Evolutionary conservation across 2,113 vertebrate genomes (phyloP).

Genomic region (Sorex araneus): DNA sequence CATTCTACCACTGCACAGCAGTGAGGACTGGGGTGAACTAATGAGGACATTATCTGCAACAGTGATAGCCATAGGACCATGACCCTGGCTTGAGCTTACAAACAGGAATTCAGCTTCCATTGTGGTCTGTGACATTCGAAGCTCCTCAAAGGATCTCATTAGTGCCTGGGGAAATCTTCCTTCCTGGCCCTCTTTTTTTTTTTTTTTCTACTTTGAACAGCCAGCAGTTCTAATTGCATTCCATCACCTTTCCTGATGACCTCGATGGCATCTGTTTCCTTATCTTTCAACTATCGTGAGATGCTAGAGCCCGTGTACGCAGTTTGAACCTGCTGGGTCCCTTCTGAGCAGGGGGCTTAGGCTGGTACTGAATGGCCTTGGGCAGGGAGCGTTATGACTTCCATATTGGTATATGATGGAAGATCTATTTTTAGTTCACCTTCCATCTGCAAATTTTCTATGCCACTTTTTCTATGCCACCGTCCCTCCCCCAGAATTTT

Average conservation of each 20-base stretch:
- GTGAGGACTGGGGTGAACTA: background rate
- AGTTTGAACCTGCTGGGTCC: background rate
- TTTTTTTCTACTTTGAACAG: slow-evolving; percentile 14
- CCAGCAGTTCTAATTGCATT: slow-evolving; percentile 63
- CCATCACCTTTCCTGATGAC: background rate
- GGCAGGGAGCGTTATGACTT: background rate
- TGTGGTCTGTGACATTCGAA: slow-evolving; percentile 16
- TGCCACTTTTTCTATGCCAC: no score
- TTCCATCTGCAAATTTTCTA: background rate
- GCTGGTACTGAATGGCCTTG: background rate
- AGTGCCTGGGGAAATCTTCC: background rate
- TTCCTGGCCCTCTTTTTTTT: slow-evolving; percentile 10
- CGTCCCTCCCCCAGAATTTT: no score
- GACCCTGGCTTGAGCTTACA: slow-evolving; percentile 7
- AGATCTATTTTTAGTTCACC: slow-evolving; percentile 56
- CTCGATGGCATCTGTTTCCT: slow-evolving; percentile 44
- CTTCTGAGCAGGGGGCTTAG: rapidly evolving
- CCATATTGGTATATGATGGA: background rate
- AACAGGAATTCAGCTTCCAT: background rate
- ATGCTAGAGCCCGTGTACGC: background rate
- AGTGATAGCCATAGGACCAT: background rate
- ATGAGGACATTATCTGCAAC: background rate
- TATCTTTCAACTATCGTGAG: background rate
- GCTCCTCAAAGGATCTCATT: slow-evolving; percentile 38
- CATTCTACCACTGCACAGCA: background rate